phyloP scores from a whole-genome alignment of 2,888 invertebrate species.

The Caenorhabditis macrosperma region DNA sequence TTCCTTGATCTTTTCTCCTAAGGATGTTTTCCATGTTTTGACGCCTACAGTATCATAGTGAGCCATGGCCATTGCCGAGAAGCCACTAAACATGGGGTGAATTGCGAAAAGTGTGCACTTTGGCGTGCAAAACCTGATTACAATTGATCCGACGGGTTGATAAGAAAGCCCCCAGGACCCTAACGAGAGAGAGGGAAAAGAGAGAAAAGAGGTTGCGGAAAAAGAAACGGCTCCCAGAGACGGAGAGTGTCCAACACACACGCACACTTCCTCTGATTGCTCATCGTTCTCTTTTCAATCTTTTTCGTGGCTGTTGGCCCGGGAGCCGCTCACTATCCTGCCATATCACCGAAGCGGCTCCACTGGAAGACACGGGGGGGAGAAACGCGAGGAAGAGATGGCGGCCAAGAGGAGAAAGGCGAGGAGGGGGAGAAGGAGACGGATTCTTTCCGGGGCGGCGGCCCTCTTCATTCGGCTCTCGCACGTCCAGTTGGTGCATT shows the following conservation, averaged over 20 bases:
- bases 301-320: conserved; percentile 54
- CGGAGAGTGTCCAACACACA: conserved; percentile 50
- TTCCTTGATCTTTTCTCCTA: too few species aligned
- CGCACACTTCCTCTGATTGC: conserved; percentile 56
- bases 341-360: conserved; percentile 36
- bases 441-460: conserved; percentile 15
- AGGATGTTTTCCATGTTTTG: too few species aligned
- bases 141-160: conserved; percentile 55
- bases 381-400: conserved; percentile 5
- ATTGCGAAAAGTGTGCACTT: conserved; percentile 28
- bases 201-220: conserved; percentile 43
- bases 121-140: conserved; percentile 40
- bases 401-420: background rate
- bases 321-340: conserved; percentile 47
- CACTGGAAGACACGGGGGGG: conserved; percentile 19
- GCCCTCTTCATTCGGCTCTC: too few species aligned
- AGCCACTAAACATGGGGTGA: background rate
- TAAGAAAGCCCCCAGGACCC: conserved; percentile 51
- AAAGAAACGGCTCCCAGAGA: conserved; percentile 44
- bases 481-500: conserved; percentile 51
- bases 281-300: conserved; percentile 59
- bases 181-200: conserved; percentile 21
- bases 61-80: too few species aligned
- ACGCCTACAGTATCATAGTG: too few species aligned
- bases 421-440: background rate